A percentile compares a stretch with the other conserved stretches of the same genome.
These are phyloP conservation scores for Periparus ater DNA, from an alignment of 2,797 vertebrate species.

Conservation along the genomic window DNA sequence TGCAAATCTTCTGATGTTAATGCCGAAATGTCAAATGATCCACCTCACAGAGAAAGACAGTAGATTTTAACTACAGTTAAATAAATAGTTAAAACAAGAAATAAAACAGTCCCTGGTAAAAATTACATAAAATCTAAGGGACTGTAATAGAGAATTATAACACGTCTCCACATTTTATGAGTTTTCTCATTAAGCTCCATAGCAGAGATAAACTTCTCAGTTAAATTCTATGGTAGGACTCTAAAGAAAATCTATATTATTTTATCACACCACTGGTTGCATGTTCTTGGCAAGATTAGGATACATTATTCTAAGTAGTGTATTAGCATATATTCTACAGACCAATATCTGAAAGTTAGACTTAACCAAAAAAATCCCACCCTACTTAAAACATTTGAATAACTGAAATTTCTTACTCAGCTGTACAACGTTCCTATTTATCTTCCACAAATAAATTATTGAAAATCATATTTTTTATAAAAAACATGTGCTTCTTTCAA, in stretches of 20 bases:
- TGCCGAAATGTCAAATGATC: conserved; percentile 22
- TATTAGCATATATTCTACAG: not conserved
- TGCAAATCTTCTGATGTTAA: not conserved
- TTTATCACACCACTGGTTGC: not conserved
- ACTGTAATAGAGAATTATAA: conserved; percentile 26
- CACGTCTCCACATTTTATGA: not conserved
- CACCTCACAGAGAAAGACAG: not conserved
- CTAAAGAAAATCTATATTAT: conserved; percentile 36
- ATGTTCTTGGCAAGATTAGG: not conserved
- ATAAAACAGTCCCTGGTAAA: conserved; percentile 25
- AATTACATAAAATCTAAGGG: conserved; percentile 15
- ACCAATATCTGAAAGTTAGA: not conserved
- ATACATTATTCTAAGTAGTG: not conserved
- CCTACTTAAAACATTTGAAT: not conserved
- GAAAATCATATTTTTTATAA: not conserved
- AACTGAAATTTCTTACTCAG: not conserved
- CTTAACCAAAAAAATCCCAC: not conserved
- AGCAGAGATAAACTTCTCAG: conserved; percentile 19
- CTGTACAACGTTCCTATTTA: not conserved
- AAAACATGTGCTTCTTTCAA: not conserved
- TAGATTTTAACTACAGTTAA: conserved; percentile 4
- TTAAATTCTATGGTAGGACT: conserved; percentile 32
- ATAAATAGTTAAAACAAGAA: conserved; percentile 33
- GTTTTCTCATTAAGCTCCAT: conserved; percentile 34
- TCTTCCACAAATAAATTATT: not conserved